Evolutionary conservation across 1,140 invertebrate genomes (phyloP).

Genomic region (Tetramorium simillimum): DNA sequence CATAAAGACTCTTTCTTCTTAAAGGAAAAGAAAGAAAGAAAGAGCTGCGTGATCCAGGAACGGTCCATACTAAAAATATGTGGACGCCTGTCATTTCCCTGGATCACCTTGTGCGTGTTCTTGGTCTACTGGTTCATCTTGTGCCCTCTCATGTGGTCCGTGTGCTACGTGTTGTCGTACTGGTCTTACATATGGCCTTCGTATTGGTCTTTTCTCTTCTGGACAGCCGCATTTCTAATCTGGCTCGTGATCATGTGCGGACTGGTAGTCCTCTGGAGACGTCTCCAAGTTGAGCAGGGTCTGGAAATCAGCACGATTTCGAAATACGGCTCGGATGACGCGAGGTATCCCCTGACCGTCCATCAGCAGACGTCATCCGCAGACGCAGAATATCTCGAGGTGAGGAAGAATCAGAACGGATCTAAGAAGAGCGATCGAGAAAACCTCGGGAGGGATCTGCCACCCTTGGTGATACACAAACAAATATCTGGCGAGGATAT

Average conservation of each 20-base stretch:
- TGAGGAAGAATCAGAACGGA: neutral
- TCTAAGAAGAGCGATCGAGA: neutral
- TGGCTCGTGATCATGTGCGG: conserved; percentile 78
- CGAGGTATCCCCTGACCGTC: no score
- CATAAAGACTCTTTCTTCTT: conserved; percentile 51
- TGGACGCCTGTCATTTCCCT: neutral
- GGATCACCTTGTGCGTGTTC: conserved; percentile 70
- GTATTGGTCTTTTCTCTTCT: conserved; percentile 73
- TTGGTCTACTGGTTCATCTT: conserved; percentile 82
- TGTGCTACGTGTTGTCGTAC: conserved; percentile 57
- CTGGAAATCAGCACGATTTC: neutral
- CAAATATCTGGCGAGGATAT: conserved; percentile 53
- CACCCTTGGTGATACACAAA: conserved; percentile 70
- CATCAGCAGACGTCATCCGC: neutral
- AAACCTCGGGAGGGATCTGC: conserved; percentile 47
- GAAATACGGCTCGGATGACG: conserved; percentile 52
- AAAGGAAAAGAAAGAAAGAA: conserved; percentile 31
- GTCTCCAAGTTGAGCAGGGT: neutral
- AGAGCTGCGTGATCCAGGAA: neutral
- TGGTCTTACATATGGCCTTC: conserved; percentile 44
- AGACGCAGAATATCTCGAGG: neutral
- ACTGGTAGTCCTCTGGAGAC: conserved; percentile 74
- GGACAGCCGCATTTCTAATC: conserved; percentile 76
- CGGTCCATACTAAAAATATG: neutral
- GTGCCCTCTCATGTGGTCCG: conserved; percentile 74